Percentiles rank a stretch among this genome's conserved stretches.
Conservation (phyloP, 2,888 invertebrate genomes). For the Drosophila austrosaltans region DNA sequence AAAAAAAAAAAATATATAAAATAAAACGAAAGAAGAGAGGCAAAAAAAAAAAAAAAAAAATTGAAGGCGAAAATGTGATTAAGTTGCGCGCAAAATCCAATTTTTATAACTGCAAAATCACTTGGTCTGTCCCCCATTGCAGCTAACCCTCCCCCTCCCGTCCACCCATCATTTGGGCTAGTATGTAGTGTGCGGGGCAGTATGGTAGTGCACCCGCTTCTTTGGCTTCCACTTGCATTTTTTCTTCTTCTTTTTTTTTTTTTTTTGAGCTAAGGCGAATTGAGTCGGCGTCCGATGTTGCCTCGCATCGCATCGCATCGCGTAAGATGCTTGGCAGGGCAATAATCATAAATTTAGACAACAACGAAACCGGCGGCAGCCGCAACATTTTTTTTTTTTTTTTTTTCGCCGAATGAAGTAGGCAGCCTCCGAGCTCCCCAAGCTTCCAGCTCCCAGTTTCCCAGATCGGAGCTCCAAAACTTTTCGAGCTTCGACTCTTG, state of each 20-base stretch:
- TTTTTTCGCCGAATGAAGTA: conserved; percentile 5
- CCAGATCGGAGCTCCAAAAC: conserved; percentile 18
- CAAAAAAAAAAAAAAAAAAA: conserved; percentile 32
- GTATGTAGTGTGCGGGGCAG: too few species aligned
- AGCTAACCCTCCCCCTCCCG: background rate
- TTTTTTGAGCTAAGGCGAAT: conserved; percentile 68
- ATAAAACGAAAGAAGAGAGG: conserved; percentile 64
- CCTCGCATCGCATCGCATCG: conserved; percentile 39
- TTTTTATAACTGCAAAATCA: conserved; percentile 79
- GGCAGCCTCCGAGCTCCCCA: conserved; percentile 26
- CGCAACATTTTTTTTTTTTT: conserved; percentile 53
- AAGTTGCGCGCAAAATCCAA: conserved; percentile 79
- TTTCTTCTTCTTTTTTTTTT: background rate
- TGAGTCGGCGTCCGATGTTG: conserved; percentile 63
- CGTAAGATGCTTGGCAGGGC: conserved; percentile 78
- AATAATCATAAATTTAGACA: conserved; percentile 78
- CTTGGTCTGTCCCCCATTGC: conserved; percentile 60
- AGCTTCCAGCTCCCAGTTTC: conserved; percentile 26
- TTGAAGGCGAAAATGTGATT: conserved; percentile 78
- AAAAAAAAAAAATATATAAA: conserved; percentile 43
- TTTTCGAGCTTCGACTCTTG: conserved; percentile 26
- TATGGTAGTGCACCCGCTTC: conserved; percentile 43
- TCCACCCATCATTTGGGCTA: too few species aligned
- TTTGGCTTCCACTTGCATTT: conserved; percentile 11
- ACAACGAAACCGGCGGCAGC: conserved; percentile 73